Conservation (phyloP, 2,888 invertebrate species). For the Drosophila subquinaria region DNA sequence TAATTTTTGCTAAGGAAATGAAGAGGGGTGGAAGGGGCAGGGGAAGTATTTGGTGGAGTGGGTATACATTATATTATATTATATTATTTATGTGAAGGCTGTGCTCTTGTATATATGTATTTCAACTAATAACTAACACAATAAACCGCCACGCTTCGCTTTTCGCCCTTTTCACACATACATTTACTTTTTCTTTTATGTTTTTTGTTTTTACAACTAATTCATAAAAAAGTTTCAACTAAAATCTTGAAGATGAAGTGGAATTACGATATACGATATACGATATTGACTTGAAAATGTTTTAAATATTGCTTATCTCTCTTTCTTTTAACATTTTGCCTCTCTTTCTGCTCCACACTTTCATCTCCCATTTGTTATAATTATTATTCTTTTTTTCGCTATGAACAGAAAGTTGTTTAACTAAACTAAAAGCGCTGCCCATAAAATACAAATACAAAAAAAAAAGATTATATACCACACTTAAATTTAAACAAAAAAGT, state of each 20-base stretch:
- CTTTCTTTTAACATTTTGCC: constrained; percentile 24
- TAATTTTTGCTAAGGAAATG: constrained; percentile 59
- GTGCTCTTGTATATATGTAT: constrained; percentile 36
- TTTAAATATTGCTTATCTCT: constrained; percentile 36
- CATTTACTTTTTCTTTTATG: constrained; percentile 31
- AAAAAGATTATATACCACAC: constrained; percentile 21
- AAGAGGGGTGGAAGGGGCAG: too few relatives aligned
- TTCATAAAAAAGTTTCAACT: constrained; percentile 67
- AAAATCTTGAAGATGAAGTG: constrained; percentile 46
- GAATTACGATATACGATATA: constrained; percentile 21
- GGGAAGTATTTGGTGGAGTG: background rate
- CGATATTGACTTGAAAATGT: constrained; percentile 61
- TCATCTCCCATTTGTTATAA: background rate
- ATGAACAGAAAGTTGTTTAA: constrained; percentile 63
- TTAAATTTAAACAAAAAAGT: constrained; percentile 38
- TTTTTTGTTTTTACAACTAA: constrained; percentile 53
- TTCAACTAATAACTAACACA: constrained; percentile 53
- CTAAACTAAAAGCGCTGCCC: constrained; percentile 45
- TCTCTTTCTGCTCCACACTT: constrained; percentile 6
- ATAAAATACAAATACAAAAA: constrained; percentile 17
- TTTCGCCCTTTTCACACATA: constrained; percentile 41
- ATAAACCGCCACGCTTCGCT: constrained; percentile 52
- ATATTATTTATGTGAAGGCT: constrained; percentile 32
- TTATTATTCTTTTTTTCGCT: constrained; percentile 39
- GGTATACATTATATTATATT: constrained; percentile 13